Percentiles rank a stretch among this genome's conserved stretches.
phyloP scores from a whole-genome alignment of 2,113 vertebrate species.

The Odontesthes bonariensis region DNA sequence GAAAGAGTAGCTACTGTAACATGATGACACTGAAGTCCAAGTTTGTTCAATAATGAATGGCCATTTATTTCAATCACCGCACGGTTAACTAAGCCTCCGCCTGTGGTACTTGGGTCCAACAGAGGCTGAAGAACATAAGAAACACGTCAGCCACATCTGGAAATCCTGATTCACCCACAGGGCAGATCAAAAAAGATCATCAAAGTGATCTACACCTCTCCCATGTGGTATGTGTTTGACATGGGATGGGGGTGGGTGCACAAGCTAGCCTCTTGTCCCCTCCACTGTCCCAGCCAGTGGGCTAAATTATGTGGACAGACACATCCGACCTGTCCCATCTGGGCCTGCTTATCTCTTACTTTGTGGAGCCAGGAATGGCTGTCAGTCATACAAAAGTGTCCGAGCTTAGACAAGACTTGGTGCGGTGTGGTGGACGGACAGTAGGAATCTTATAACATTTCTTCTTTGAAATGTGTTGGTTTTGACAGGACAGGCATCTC shows the following conservation, averaged over 20 bases:
- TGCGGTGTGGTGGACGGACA: constrained; percentile 6
- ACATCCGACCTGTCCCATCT: constrained; percentile 69
- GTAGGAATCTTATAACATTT: constrained; percentile 21
- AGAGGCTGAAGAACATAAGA: constrained; percentile 37
- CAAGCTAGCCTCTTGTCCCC: constrained; percentile 11
- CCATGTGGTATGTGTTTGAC: constrained; percentile 74
- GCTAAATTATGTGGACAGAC: constrained; percentile 72
- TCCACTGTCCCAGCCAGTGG: constrained; percentile 50
- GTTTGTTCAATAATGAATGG: constrained; percentile 14
- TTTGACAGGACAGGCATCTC: constrained; percentile 35
- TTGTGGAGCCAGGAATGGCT: constrained; percentile 52
- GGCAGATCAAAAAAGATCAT: constrained; percentile 62
- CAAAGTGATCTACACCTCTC: constrained; percentile 56
- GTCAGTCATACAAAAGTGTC: constrained; percentile 54
- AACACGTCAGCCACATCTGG: constrained; percentile 21
- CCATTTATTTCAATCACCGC: constrained; percentile 22
- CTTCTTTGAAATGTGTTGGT: constrained; percentile 24
- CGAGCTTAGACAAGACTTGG: constrained; percentile 22
- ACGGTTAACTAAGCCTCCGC: background rate
- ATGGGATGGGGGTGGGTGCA: constrained; percentile 17
- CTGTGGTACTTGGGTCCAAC: constrained; percentile 31
- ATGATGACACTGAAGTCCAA: constrained; percentile 22
- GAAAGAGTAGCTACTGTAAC: background rate
- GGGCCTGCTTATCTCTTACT: constrained; percentile 66
- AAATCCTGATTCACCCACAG: constrained; percentile 44